Conservation (phyloP, 1,140 invertebrate species). For the Zophobas atratus region DNA sequence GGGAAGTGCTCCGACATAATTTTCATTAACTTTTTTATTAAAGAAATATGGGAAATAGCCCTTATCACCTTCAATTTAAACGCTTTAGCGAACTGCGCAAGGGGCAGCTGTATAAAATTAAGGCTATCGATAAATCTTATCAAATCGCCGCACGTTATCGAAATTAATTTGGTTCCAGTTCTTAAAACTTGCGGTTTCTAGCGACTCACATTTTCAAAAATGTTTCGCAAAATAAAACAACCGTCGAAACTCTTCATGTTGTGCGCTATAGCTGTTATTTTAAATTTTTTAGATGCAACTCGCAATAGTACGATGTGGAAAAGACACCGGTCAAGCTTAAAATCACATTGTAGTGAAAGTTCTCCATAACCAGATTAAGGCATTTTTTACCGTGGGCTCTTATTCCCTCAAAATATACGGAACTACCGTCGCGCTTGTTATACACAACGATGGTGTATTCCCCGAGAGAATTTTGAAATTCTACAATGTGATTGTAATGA, state of each 20-base stretch:
- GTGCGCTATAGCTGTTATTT: slow-evolving; percentile 23
- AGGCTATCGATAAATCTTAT: slow-evolving; percentile 40
- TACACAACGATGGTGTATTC: slow-evolving; percentile 12
- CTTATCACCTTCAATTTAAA: slow-evolving; percentile 52
- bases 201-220: slow-evolving; percentile 9
- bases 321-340: slow-evolving; percentile 18
- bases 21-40: slow-evolving; percentile 51
- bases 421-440: not conserved
- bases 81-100: slow-evolving; percentile 43
- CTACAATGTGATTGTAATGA: not conserved
- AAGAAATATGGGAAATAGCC: slow-evolving; percentile 59
- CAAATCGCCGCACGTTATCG: slow-evolving; percentile 18
- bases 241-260: slow-evolving; percentile 34
- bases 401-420: not conserved
- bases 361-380: slow-evolving; percentile 21
- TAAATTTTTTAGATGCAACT: slow-evolving; percentile 22
- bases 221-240: slow-evolving; percentile 24
- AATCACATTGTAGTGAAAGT: slow-evolving; percentile 1
- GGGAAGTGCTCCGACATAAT: slow-evolving; percentile 55
- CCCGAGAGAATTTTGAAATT: slow-evolving; percentile 10
- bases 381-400: not conserved
- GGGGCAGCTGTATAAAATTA: slow-evolving; percentile 44
- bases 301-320: not conserved
- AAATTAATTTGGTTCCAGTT: slow-evolving; percentile 42
- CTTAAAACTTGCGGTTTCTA: slow-evolving; percentile 32